Percentiles rank a stretch among this genome's conserved stretches.
phyloP scores from a whole-genome alignment of 2,888 invertebrate species.

The Epirrita christyi region DNA sequence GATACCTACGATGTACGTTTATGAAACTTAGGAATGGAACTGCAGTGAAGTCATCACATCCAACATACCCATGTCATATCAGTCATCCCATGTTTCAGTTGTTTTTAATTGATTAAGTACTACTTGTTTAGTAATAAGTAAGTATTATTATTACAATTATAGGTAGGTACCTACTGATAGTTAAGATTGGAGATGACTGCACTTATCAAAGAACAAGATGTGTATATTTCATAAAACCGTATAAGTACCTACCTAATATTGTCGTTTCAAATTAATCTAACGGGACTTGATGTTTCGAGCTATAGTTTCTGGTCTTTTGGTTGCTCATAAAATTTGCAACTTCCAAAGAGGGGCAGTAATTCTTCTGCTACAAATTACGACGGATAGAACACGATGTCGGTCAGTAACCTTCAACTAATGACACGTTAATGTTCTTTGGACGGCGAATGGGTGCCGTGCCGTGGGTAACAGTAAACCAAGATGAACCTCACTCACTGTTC shows the following conservation, averaged over 20 bases:
- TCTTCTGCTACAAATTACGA: constrained; percentile 23
- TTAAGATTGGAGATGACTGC: no score
- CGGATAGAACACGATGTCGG: constrained; percentile 55
- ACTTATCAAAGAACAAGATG: no score
- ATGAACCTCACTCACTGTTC: constrained; percentile 77
- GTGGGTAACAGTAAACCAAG: constrained; percentile 78
- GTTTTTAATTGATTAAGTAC: no score
- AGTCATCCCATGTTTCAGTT: no score
- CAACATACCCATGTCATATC: no score
- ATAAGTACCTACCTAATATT: background rate
- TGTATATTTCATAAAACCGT: no score
- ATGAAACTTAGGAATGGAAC: no score
- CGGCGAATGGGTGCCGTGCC: constrained; percentile 66
- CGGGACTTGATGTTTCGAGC: background rate
- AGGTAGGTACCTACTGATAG: no score
- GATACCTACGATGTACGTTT: no score
- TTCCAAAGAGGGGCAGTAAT: background rate
- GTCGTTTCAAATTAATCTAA: background rate
- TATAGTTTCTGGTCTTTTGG: background rate
- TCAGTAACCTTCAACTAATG: constrained; percentile 81
- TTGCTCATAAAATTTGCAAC: constrained; percentile 1
- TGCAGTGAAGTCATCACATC: no score
- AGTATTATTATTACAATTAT: no score
- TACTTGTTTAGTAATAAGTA: no score
- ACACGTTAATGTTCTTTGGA: constrained; percentile 75